Evolutionary conservation across 2,113 vertebrate genomes (phyloP).

Genomic region (Zapus hudsonius): DNA sequence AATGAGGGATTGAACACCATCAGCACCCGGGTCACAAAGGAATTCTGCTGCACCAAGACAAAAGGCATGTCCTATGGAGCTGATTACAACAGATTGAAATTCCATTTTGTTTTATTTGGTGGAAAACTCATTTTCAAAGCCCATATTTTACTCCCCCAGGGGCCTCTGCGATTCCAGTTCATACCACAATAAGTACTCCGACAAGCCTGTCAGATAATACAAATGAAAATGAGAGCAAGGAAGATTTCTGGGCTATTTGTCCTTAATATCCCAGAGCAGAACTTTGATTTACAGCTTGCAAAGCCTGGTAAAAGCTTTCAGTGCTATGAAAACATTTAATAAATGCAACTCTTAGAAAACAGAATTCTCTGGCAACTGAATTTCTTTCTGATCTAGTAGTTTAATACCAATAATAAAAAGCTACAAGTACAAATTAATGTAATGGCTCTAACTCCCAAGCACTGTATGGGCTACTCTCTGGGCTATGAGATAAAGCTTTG

Average conservation of each 20-base stretch:
- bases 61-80: not conserved
- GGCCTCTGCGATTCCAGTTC: not conserved
- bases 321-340: not conserved
- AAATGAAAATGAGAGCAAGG: not conserved
- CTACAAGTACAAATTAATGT: not conserved
- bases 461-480: not conserved
- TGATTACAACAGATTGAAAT: not conserved
- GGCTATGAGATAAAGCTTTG: rapidly evolving
- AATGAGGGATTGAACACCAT: not conserved
- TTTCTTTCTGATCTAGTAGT: not conserved
- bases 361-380: not conserved
- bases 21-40: not conserved
- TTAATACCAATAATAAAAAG: not conserved
- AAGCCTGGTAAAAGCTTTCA: not conserved
- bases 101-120: not conserved
- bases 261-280: not conserved
- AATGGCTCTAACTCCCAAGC: not conserved
- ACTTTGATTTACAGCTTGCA: not conserved
- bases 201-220: not conserved
- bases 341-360: not conserved
- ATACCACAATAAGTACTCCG: not conserved
- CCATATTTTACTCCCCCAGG: not conserved
- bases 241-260: not conserved
- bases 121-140: slow-evolving; percentile 37
- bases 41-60: not conserved